Evolutionary conservation across 1,140 invertebrate genomes (phyloP).

Genomic region (Papilio glaucus): DNA sequence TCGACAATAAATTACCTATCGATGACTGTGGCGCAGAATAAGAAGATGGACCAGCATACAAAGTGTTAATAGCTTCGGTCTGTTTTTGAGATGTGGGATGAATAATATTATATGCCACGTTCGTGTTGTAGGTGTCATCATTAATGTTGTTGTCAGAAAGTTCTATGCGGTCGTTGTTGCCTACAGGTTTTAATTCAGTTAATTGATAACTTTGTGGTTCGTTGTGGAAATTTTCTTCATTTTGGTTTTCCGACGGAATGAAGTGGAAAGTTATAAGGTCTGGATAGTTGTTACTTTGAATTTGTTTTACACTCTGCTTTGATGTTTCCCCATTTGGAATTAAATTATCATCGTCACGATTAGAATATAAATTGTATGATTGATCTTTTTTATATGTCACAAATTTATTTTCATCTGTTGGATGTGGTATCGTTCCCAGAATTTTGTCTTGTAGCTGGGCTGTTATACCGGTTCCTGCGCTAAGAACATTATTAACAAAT

Average conservation of each 20-base stretch:
- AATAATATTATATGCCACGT: background rate
- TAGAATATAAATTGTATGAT: conserved; percentile 69
- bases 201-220: conserved; percentile 61
- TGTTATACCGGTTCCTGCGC: conserved; percentile 62
- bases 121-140: background rate
- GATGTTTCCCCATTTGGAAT: conserved; percentile 3
- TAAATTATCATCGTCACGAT: conserved; percentile 51
- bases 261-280: conserved; percentile 59
- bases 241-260: conserved; percentile 67
- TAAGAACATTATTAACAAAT: conserved; percentile 51
- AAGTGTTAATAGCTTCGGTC: conserved; percentile 40
- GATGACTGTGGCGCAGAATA: conserved; percentile 70
- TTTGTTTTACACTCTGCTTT: conserved; percentile 25
- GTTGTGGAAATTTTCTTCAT: conserved; percentile 63
- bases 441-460: conserved; percentile 73
- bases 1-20: conserved; percentile 56
- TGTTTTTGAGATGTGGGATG: conserved; percentile 15
- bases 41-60: conserved; percentile 71
- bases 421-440: conserved; percentile 67
- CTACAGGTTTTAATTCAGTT: conserved; percentile 46
- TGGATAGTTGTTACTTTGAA: conserved; percentile 43
- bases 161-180: background rate
- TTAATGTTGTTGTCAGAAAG: background rate
- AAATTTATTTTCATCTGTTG: conserved; percentile 66
- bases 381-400: conserved; percentile 74